phyloP scores from a whole-genome alignment of 2,888 invertebrate genomes.

The Furcula furcula region DNA sequence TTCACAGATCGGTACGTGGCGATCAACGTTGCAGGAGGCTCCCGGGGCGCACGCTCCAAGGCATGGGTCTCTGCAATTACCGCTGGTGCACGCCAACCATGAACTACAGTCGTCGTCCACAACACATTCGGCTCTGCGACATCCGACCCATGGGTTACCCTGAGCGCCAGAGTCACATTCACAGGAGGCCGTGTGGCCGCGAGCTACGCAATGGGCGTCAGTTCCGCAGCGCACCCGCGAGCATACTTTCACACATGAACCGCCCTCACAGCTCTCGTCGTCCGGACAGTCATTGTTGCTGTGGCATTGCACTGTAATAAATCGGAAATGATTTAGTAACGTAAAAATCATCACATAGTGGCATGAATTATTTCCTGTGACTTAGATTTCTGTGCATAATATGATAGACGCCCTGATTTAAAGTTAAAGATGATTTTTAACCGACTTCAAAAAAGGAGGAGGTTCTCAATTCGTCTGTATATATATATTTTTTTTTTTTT shows the following conservation, averaged over 20 bases:
- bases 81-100: constrained; percentile 89
- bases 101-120: constrained; percentile 89
- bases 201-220: constrained; percentile 89
- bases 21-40: constrained; percentile 88
- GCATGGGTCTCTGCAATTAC: constrained; percentile 92
- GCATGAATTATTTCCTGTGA: too few relatives aligned
- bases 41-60: constrained; percentile 90
- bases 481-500: too few relatives aligned
- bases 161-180: constrained; percentile 88
- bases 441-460: too few relatives aligned
- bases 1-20: constrained; percentile 89
- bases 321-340: too few relatives aligned
- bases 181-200: constrained; percentile 90
- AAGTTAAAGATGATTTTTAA: too few relatives aligned
- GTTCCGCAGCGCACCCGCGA: constrained; percentile 89
- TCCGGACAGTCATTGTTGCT: constrained; percentile 92
- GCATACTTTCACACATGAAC: constrained; percentile 91
- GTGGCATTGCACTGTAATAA: constrained; percentile 88
- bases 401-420: too few relatives aligned
- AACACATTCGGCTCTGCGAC: constrained; percentile 89
- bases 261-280: constrained; percentile 90
- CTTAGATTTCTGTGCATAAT: too few relatives aligned
- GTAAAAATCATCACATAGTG: too few relatives aligned
- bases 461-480: too few relatives aligned
- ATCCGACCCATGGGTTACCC: constrained; percentile 90